phyloP scores from a whole-genome alignment of 2,797 vertebrate species.

The Cetoscarus ocellatus region DNA sequence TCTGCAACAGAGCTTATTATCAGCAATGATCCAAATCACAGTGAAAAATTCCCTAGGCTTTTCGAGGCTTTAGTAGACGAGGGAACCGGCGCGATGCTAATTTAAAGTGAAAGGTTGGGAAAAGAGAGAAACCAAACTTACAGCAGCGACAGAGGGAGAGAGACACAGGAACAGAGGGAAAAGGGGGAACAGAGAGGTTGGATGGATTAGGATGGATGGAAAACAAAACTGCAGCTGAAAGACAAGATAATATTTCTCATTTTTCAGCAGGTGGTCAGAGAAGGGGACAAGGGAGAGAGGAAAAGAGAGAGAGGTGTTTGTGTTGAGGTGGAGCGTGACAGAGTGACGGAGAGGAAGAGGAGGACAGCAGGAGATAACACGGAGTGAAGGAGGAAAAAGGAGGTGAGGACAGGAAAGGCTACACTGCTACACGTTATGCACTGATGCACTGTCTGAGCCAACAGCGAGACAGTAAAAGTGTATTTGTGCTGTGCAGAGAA shows the following conservation, averaged over 20 bases:
- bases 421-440: constrained; percentile 53
- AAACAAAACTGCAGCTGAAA: constrained; percentile 64
- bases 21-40: too few species aligned
- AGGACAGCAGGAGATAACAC: constrained; percentile 60
- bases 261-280: constrained; percentile 62
- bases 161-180: constrained; percentile 15
- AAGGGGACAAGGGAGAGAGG: neutral
- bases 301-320: constrained; percentile 15
- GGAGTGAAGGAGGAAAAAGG: constrained; percentile 42
- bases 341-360: constrained; percentile 61
- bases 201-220: constrained; percentile 62
- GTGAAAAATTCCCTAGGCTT: too few species aligned
- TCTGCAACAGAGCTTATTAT: too few species aligned
- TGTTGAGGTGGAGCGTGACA: constrained; percentile 60
- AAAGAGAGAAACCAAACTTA: constrained; percentile 25
- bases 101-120: neutral
- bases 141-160: constrained; percentile 6
- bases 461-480: constrained; percentile 10
- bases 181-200: constrained; percentile 22
- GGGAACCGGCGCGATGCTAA: too few species aligned
- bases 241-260: constrained; percentile 69
- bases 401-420: constrained; percentile 55
- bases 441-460: constrained; percentile 42
- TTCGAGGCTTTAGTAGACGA: too few species aligned
- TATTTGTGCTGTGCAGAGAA: constrained; percentile 2